These are phyloP conservation scores for Campoletis sonorensis DNA, from an alignment of 1,140 invertebrate genomes.

Conservation along the genomic window DNA sequence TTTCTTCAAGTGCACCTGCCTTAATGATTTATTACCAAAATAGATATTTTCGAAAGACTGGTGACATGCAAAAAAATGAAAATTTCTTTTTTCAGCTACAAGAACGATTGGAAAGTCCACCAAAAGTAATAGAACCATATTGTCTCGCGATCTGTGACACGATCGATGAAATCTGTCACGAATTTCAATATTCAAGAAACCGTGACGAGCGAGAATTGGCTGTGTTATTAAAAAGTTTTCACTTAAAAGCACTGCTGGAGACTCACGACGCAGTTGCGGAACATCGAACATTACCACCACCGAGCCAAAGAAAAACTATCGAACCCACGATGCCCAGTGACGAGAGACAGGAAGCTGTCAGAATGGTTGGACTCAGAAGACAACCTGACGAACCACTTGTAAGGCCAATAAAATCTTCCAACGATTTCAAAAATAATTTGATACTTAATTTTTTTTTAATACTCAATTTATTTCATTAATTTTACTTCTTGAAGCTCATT, in stretches of 20 bases:
- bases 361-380: conserved; percentile 93
- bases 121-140: conserved; percentile 67
- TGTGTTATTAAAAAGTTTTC: conserved; percentile 66
- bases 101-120: conserved; percentile 70
- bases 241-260: conserved; percentile 77
- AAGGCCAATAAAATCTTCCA: conserved; percentile 52
- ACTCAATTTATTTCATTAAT: conserved; percentile 3
- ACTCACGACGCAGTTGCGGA: conserved; percentile 84
- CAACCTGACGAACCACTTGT: conserved; percentile 93
- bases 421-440: too few species aligned
- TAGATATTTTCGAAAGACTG: too few species aligned
- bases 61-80: too few species aligned
- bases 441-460: too few species aligned
- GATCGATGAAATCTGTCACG: conserved; percentile 66
- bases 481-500: too few species aligned
- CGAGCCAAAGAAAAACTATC: conserved; percentile 46
- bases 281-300: conserved; percentile 64
- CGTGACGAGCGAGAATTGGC: conserved; percentile 65
- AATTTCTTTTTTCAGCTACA: conserved; percentile 63
- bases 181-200: conserved; percentile 59
- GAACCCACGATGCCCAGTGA: conserved; percentile 67
- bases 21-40: too few species aligned
- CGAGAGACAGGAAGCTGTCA: conserved; percentile 78
- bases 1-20: too few species aligned
- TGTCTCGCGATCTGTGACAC: conserved; percentile 68